phyloP scores from a whole-genome alignment of 2,797 vertebrate genomes.

The Gymnocypris eckloni region DNA sequence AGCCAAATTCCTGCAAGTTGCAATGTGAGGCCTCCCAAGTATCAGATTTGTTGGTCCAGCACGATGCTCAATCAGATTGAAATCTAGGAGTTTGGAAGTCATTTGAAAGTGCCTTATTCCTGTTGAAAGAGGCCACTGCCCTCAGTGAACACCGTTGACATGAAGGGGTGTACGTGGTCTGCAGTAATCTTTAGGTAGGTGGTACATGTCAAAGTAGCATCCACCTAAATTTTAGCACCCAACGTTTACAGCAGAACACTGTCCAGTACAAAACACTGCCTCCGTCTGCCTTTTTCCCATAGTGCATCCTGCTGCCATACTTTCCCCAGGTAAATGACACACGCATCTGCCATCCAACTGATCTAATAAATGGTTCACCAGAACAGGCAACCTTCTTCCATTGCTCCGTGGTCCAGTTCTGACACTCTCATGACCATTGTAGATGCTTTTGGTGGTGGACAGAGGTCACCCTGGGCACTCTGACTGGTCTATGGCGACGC shows the following conservation, averaged over 20 bases:
- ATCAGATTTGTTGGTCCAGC: background rate
- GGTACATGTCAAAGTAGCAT: background rate
- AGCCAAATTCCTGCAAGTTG: background rate
- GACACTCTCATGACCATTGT: background rate
- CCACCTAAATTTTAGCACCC: background rate
- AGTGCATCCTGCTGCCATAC: background rate
- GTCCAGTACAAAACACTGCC: background rate
- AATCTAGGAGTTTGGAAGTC: background rate
- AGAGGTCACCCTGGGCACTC: background rate
- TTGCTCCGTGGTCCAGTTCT: background rate
- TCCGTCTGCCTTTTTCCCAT: background rate
- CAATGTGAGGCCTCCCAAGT: background rate
- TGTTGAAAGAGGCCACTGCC: background rate
- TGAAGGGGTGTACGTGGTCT: background rate
- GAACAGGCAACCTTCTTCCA: background rate
- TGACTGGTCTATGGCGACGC: background rate
- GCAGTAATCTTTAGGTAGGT: background rate
- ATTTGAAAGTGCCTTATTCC: background rate
- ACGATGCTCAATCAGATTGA: background rate
- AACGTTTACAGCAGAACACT: background rate
- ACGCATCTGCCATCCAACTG: background rate
- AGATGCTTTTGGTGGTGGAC: background rate
- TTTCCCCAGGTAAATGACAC: background rate
- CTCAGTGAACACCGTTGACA: background rate
- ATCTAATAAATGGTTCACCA: background rate